Evolutionary conservation across 2,113 vertebrate species (phyloP), one percentile per base, ranked within the genome.

Genomic region (Okapia johnstoni): DNA sequence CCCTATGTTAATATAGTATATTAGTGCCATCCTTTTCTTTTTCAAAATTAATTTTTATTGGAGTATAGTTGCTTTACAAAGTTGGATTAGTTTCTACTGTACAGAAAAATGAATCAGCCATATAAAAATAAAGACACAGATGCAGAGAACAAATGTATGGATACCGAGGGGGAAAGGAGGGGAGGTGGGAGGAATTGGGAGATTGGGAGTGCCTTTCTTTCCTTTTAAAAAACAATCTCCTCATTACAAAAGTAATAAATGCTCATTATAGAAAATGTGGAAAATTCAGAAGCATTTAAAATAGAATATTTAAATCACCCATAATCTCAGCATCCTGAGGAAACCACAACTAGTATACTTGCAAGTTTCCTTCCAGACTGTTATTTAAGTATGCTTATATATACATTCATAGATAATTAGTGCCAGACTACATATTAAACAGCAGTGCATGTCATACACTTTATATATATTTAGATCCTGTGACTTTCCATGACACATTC

Each of bases 301-400:
- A 95, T 97, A 90, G 46, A 95, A 85, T 93, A 91, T 80, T 97
- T 81, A 96, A 92, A 70, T 92, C 40, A 55, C 60, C 46, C 61
- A 21, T 92, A 55, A 76, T 61, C 73, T 90, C 84, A 80, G 40
- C 93, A 17, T 36, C 26, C 61, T 28, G 21, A 92, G 87, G 61
- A 90, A 96, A 83, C 26, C 87, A 87, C 52, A 85, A 54, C 15
- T 36, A 92, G 73, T 36, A n/a, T 11, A 52, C 55, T 50, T 66
- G 17, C 33, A 95, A 50, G 63, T 89, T 80, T 70, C 54, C 43
- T 95, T 95, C n/a, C 16, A 90, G 50, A 57, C 70, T 48, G 2
- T 46, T 79, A 36, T 63, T 46, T 86, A 36, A 58, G 12, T 80
- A 50, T 85, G 54, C 46, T 52, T 93, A 21, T 43, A 80, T n/a